Percentiles rank a stretch among this genome's conserved stretches.
Evolutionary conservation across 2,797 vertebrate genomes (phyloP).

Genomic region (Aselliscus stoliczkanus): DNA sequence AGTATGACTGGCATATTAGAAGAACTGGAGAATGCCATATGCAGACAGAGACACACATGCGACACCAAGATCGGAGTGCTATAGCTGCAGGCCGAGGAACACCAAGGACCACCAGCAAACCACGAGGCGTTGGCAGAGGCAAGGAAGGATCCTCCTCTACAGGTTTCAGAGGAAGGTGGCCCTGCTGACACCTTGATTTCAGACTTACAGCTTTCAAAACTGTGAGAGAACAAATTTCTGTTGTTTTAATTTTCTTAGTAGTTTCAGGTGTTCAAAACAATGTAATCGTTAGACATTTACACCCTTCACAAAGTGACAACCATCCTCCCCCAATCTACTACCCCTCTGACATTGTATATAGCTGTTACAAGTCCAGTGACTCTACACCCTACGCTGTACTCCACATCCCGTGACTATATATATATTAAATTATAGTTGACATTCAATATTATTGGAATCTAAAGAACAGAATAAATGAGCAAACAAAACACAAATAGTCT

Average conservation of each 20-base stretch:
- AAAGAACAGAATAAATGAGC: too few species aligned
- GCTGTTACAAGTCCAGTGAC: too few species aligned
- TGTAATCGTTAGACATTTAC: too few species aligned
- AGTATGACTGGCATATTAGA: background rate
- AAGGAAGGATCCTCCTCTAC: background rate
- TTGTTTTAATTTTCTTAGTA: background rate
- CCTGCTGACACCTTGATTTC: background rate
- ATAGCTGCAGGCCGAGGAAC: background rate
- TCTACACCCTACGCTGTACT: too few species aligned
- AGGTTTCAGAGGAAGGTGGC: background rate
- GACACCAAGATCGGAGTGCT: background rate
- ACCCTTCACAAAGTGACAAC: too few species aligned
- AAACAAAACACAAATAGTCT: too few species aligned
- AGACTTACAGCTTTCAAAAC: background rate
- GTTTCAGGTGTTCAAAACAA: too few species aligned
- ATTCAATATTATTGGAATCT: too few species aligned
- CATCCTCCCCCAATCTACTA: too few species aligned
- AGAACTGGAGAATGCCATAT: background rate
- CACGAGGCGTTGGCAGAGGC: rapidly evolving
- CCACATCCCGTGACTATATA: too few species aligned
- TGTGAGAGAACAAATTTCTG: background rate
- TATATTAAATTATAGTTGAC: too few species aligned
- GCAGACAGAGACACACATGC: background rate
- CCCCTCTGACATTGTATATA: too few species aligned
- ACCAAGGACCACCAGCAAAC: background rate